Base-by-base conservation (phyloP, 2,113 vertebrate species). In the Megaptera novaeangliae region DNA sequence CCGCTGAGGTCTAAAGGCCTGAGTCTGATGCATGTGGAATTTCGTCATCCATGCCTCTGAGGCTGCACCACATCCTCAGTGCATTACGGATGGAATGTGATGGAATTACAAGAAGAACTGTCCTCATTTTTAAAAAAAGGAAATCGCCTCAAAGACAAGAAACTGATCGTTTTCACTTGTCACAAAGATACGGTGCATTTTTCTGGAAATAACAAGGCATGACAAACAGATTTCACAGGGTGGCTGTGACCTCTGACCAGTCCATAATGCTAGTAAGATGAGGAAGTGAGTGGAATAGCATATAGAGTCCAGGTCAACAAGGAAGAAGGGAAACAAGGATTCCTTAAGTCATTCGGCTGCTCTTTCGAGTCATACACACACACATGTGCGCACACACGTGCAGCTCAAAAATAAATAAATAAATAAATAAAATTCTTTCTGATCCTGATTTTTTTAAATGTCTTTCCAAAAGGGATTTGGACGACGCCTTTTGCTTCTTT, bases 321-420 rank as follows among this genome's bases (percentile, higher is more conserved):
- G 63, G 41, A 44, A 23, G 55, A 41, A 41, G 9, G 0, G 4
- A 14, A 23, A n/a, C 2, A 2, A 13, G 71, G 59, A 6, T 6
- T 31, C 21, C 57, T 18, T 2, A 29, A 1, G 63, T 18, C 17
- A 29, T 8, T 12, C 13, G 4, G 15, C 52, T 41, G 2, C 15
- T 18, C 66, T 6, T 5, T 1, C 12, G 0, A 2, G 6, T 68
- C 11, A 17, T 4, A 6, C 2, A 3, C 8, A 12, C 57, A 8
- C 14, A 29, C 5, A 0, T 20, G 4, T 12, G 3, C 36, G 20
- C 75, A 34, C 46, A 34, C 1, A 3, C 0, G 0, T 0, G 1
- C 46, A n/a, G 18, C 31, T 52, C 46, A 23, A n/a, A 7, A 21
- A 13, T n/a, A 52, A 23, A n/a, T n/a, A 52, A 21, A 20, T 0